Evolutionary conservation across 2,113 vertebrate species (phyloP), one percentile per base, ranked within the genome.

Genomic region (Dipodomys merriami): DNA sequence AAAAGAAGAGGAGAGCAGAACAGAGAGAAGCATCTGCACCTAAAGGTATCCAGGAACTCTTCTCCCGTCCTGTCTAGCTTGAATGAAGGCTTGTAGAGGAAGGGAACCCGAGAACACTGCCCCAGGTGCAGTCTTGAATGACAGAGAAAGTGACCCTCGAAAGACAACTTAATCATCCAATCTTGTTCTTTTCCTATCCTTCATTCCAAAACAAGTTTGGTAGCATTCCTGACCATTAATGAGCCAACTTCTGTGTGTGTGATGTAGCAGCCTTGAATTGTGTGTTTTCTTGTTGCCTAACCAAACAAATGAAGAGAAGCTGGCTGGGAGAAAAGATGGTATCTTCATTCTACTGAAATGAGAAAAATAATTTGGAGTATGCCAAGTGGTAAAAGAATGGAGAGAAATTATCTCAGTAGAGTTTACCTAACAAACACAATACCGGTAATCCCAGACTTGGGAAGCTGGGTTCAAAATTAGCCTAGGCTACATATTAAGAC

Each of bases 361-460:
- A 83, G 46, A 88, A 80, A 57, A 93, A 87, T 71, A 72, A 95
- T 92, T 53, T 71, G 83, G 83, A 93, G 67, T 89, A 91, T 46
- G 73, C 53, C 73, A 72, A 73, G 53, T 80, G 62, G 29, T 53
- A 69, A 80, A 84, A 74, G 33, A 4, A 20, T 57, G 39, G n/a
- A 60, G 30, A 93, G 16, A 77, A 7, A 64, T 23, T 64, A 64
- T 22, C 22, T 64, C 62, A 64, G 23, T 64, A 64, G 7, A 64
- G 62, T 57, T 57, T 57, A 57, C 53, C 53, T 57, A 16, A 15
- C 53, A 57, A 13, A 16, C 53, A 16, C 53, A 57, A 57, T 57
- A 57, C 53, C 53, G 12, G 12, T 33, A 80, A 60, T 62, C 29
- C 20, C 30, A 80, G 57, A 35, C 20, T 62, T 7, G 4, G n/a